These are phyloP conservation scores for Panagrolaimus sp. DNA, from an alignment of 1,140 invertebrate species.

Conservation along the genomic window DNA sequence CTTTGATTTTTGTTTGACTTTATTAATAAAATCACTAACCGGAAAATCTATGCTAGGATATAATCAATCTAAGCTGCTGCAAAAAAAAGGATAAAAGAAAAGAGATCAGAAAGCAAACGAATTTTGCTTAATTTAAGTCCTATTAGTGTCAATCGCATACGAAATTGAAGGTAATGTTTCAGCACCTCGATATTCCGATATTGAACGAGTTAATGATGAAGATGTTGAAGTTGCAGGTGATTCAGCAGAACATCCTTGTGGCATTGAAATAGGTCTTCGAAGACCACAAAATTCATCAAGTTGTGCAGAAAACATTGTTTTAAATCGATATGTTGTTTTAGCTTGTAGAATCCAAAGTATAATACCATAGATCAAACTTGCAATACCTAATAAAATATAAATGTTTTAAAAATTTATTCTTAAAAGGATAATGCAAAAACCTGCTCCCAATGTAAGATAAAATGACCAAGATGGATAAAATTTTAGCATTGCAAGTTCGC, in stretches of 20 bases:
- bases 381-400: neutral
- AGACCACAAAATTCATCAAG: constrained; percentile 8
- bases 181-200: neutral
- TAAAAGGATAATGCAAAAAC: constrained; percentile 13
- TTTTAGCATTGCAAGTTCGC: constrained; percentile 15
- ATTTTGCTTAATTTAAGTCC: too few species aligned
- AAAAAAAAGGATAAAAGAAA: too few species aligned
- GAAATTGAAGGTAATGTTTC: neutral
- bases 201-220: neutral
- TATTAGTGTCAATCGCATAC: neutral
- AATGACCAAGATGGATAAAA: constrained; percentile 35
- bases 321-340: constrained; percentile 4
- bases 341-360: neutral
- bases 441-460: constrained; percentile 31
- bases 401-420: neutral
- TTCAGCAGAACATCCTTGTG: neutral
- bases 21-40: too few species aligned
- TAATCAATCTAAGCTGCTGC: too few species aligned
- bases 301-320: constrained; percentile 18
- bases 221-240: neutral
- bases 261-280: constrained; percentile 15
- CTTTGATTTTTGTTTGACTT: too few species aligned
- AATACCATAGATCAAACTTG: neutral
- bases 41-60: too few species aligned
- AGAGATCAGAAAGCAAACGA: too few species aligned